Base-by-base conservation (phyloP, 2,797 vertebrate species). In the Acipenser ruthenus region DNA sequence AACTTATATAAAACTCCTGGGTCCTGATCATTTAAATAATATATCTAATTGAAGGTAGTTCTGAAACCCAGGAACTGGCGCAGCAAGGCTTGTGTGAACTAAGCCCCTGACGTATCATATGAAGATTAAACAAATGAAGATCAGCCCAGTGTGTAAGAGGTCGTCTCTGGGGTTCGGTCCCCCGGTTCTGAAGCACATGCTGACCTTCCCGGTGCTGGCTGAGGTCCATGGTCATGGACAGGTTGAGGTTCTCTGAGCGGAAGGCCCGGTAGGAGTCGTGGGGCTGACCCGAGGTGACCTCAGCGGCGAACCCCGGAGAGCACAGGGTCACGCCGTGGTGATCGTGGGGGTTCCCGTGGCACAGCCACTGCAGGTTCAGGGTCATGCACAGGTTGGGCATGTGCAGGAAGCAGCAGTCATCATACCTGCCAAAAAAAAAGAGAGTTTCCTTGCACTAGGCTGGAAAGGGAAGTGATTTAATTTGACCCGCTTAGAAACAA, bases 201-300 rank as follows among this genome's bases (percentile, higher is more conserved):
- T 52, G 71, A 98, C 95, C 93, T 73, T 88, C 87, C 50, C 83
- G 86, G 62, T 86, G 85, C 69, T 86, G 91, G 12, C 92, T 93
- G 73, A 97, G 88, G 82, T 98, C 93, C 97, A 99, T 98, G 70
- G 90, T 93, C 85, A 96, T 94, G 76, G 94, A 94, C 67, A 94
- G 90, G 83, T 97, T 99, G 78, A 99, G 93, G 85, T 97, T 99
- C 83, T 96, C 94, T 0, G 97, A 98, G 75, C 96, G 94, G 81
- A 99, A 98, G 62, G 95, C 95, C 82, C 93, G 92, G 87, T 95
- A 99, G 69, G 97, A 98, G 79, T 99, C 96, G 0, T 98, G 94
- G 49, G 93, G 88, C 78, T 97, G 93, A 74, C 93, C 94, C 69
- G 93, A 87, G 0, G 92, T 92, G 71, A 95, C 88, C 15, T 97